Percentiles rank a stretch among this genome's conserved stretches.
Conservation (phyloP, 2,113 vertebrate genomes). For the Cheirogaleus medius region DNA sequence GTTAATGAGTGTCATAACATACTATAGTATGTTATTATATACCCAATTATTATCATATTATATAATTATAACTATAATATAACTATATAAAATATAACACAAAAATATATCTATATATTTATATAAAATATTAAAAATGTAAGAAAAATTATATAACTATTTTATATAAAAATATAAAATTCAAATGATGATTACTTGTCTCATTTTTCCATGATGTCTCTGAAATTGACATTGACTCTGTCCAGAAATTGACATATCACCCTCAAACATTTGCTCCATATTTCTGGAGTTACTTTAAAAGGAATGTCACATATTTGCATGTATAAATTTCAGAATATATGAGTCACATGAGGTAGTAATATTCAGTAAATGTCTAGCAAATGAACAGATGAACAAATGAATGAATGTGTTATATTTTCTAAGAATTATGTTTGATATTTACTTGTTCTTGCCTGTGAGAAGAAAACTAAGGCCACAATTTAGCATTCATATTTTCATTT, state of each 20-base stretch:
- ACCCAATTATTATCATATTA: not conserved
- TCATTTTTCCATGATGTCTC: slow-evolving; percentile 20
- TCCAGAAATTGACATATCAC: not conserved
- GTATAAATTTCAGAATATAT: slow-evolving; percentile 13
- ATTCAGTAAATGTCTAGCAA: slow-evolving; percentile 10
- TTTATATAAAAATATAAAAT: too few relatives aligned
- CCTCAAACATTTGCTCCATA: not conserved
- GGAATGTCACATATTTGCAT: not conserved
- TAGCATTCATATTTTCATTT: slow-evolving; percentile 26
- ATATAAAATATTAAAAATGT: too few relatives aligned
- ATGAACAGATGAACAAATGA: slow-evolving; percentile 49
- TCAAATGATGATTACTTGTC: not conserved
- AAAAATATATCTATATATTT: too few relatives aligned
- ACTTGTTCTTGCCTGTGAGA: not conserved
- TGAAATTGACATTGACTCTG: not conserved
- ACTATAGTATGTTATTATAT: not conserved
- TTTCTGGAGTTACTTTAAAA: slow-evolving; percentile 42
- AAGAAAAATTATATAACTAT: too few relatives aligned
- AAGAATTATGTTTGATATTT: slow-evolving; percentile 8
- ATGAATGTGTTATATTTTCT: not conserved
- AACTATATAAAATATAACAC: too few relatives aligned
- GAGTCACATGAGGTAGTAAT: not conserved
- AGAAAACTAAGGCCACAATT: slow-evolving; percentile 31
- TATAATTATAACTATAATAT: too few relatives aligned
- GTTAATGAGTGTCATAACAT: not conserved